Base-by-base conservation (phyloP, 1,140 invertebrate species). In the Wasmannia auropunctata region DNA sequence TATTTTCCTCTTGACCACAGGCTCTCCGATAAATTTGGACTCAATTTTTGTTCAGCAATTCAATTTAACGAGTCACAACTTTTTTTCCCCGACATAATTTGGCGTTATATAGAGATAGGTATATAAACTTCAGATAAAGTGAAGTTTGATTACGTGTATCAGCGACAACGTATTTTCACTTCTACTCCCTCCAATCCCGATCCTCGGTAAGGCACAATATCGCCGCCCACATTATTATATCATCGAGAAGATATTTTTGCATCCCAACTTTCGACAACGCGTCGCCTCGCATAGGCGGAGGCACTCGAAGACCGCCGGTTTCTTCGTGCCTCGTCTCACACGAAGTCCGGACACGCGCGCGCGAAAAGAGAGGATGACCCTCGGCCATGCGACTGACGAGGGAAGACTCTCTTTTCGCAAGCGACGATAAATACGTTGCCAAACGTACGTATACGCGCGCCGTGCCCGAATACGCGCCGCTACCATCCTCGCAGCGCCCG, bases 351-450 rank as follows among this genome's bases (percentile, higher is more conserved):
- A 25, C 25, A 65, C 49, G 54, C 28, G 37, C 69, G 22, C 51
- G 31, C 16, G 28, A 37, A 40, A 22, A 43, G 28, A 65, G n/a
- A 65, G 28, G 43, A 77, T 49, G 67, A 69, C 79, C 75, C 88
- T 62, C 79, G 46, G 14, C 28, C 14, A 14, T 40, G 28, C 37
- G 31, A 76, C 51, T 3, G 49, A 54, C 56, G 43, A 65, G 4
- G 60, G 56, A 63, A 77, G 62, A 51, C 70, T 76, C 51, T 60
- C 19, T 83, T 90, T 91, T 92, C 87, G 92, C 91, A 91, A 92
- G 88, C 87, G 89, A 88, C 86, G 85, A 87, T 87, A 92, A 92
- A 91, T 92, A 92, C 87, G 88, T 91, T 91, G 88, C 91, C 91
- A 92, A 92, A 90, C 63, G 87, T 58, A 65, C 60, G 60, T 72